phyloP scores from a whole-genome alignment of 1,140 invertebrate genomes.

The Bombus confusus region DNA sequence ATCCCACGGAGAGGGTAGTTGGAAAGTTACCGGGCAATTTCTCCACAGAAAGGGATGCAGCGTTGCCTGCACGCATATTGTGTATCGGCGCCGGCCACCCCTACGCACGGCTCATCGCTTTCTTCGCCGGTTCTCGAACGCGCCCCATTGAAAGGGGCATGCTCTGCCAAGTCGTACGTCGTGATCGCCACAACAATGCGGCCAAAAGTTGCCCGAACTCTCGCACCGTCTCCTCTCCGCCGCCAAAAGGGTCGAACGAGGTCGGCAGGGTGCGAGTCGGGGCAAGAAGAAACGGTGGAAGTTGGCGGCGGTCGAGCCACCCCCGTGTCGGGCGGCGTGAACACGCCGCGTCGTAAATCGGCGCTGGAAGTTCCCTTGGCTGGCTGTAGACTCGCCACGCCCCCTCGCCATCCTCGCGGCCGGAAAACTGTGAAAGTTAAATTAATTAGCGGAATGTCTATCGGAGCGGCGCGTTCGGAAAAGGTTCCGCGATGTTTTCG shows the following conservation, averaged over 20 bases:
- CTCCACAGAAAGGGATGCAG: neutral
- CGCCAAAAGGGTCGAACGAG: conserved; percentile 15
- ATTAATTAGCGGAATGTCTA: conserved; percentile 52
- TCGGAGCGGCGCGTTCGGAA: conserved; percentile 34
- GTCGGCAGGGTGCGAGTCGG: neutral
- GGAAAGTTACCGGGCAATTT: conserved; percentile 59
- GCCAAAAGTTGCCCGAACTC: conserved; percentile 70
- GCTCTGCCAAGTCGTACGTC: conserved; percentile 70
- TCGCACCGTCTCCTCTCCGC: conserved; percentile 30
- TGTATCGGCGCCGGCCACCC: conserved; percentile 36
- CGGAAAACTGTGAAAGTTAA: conserved; percentile 52
- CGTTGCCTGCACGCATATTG: conserved; percentile 54
- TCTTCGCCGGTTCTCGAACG: conserved; percentile 1
- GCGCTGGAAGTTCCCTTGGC: conserved; percentile 31
- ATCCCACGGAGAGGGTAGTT: conserved; percentile 13
- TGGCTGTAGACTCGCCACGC: neutral
- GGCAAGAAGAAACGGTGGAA: conserved; percentile 18
- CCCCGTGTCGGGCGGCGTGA: conserved; percentile 17
- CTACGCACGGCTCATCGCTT: conserved; percentile 4
- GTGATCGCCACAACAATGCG: conserved; percentile 71
- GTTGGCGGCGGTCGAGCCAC: conserved; percentile 38
- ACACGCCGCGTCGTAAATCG: conserved; percentile 52
- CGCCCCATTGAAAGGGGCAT: conserved; percentile 25
- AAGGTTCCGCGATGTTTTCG: conserved; percentile 29
- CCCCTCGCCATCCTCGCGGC: neutral